These are phyloP conservation scores for Alligator sinensis DNA, from an alignment of 2,113 vertebrate species.

Conservation along the genomic window DNA sequence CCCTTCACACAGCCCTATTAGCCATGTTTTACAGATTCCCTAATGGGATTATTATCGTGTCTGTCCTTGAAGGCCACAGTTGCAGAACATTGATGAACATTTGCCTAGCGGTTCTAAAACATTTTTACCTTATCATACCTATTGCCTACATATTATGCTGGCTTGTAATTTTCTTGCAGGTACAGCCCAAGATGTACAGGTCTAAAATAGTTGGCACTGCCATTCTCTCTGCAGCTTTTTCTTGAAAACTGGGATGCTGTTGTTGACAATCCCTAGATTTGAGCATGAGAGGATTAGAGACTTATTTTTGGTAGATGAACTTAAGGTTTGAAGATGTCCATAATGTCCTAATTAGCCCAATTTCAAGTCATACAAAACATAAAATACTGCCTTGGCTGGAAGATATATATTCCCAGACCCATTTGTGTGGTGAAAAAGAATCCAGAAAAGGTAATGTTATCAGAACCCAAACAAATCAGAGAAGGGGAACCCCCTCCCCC, in stretches of 20 bases:
- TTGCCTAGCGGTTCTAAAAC: not conserved
- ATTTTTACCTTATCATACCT: not conserved
- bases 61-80: not conserved
- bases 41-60: not conserved
- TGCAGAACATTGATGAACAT: fast-evolving
- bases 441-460: not conserved
- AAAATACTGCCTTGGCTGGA: not conserved
- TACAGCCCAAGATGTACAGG: not conserved
- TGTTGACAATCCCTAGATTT: not conserved
- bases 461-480: not conserved
- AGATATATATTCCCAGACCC: not conserved
- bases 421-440: not conserved
- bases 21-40: not conserved
- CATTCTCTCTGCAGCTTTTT: not conserved
- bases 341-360: not conserved
- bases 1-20: not conserved
- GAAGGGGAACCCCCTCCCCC: too few species aligned
- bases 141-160: too few species aligned
- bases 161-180: not conserved
- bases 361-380: not conserved
- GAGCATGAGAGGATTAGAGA: not conserved
- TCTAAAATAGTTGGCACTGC: not conserved
- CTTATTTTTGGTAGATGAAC: not conserved
- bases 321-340: too few species aligned
- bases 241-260: not conserved